These are phyloP conservation scores for Scytalopus superciliaris DNA, from an alignment of 2,113 vertebrate species.

Conservation along the genomic window DNA sequence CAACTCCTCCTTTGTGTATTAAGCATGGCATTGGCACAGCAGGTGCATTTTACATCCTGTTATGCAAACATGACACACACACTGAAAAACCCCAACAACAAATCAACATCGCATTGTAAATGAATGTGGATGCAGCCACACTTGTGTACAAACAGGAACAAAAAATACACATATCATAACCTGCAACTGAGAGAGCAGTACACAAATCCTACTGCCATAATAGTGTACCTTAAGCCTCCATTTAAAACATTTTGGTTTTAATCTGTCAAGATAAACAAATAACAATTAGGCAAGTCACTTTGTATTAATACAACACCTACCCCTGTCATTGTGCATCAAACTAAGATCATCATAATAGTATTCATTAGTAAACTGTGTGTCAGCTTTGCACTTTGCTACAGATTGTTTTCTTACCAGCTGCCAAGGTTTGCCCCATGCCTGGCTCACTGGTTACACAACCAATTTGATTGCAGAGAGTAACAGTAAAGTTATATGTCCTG, in stretches of 20 bases:
- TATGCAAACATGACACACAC: background rate
- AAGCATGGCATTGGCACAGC: background rate
- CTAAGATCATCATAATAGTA: background rate
- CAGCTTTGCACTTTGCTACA: constrained; percentile 12
- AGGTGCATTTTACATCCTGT: background rate
- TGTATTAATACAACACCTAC: constrained; percentile 27
- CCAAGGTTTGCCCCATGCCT: constrained; percentile 78
- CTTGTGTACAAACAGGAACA: background rate
- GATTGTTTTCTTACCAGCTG: constrained; percentile 79
- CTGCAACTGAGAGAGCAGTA: background rate
- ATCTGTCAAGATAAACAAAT: constrained; percentile 41
- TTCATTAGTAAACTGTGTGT: constrained; percentile 9
- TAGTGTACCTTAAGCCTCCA: background rate
- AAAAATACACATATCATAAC: background rate
- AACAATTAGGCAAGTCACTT: constrained; percentile 47
- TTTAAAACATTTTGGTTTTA: constrained; percentile 38
- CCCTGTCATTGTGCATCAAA: constrained; percentile 40
- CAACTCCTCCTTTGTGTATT: background rate
- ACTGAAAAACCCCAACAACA: background rate
- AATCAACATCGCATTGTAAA: background rate
- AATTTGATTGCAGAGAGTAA: constrained; percentile 85
- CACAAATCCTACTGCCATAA: background rate
- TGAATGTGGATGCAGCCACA: background rate
- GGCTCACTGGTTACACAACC: constrained; percentile 83
- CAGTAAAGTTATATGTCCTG: constrained; percentile 79